Conservation (phyloP, 2,113 vertebrate species). For the Otocyon megalotis region DNA sequence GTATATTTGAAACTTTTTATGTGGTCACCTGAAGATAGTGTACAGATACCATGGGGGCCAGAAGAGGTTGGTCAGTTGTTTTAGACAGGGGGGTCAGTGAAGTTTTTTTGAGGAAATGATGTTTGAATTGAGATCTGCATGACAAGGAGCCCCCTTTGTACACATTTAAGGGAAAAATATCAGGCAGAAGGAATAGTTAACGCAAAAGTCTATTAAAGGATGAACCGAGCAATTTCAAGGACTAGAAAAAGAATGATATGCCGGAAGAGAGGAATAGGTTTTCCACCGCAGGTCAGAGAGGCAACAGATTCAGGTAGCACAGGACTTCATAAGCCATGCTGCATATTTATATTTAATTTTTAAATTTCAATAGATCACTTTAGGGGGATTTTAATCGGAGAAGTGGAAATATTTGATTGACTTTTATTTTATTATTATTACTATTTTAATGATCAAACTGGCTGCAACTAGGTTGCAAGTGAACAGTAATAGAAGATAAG, state of each 20-base stretch:
- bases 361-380: neutral
- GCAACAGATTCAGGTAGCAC: neutral
- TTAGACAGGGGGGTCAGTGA: neutral
- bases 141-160: neutral
- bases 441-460: neutral
- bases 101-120: neutral
- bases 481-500: neutral
- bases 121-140: neutral
- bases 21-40: neutral
- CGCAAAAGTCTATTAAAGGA: neutral
- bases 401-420: neutral
- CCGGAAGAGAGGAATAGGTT: neutral
- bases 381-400: neutral
- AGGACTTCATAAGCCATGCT: neutral
- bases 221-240: neutral
- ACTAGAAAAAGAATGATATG: neutral
- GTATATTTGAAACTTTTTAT: rapidly evolving
- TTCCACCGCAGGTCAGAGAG: neutral
- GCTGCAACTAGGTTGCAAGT: neutral
- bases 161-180: neutral
- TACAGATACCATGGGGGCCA: neutral
- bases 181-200: neutral
- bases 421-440: neutral
- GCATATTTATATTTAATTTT: neutral
- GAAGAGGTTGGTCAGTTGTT: neutral